These are phyloP conservation scores for Heliornis fulica DNA, from an alignment of 2,113 vertebrate species.

Conservation along the genomic window DNA sequence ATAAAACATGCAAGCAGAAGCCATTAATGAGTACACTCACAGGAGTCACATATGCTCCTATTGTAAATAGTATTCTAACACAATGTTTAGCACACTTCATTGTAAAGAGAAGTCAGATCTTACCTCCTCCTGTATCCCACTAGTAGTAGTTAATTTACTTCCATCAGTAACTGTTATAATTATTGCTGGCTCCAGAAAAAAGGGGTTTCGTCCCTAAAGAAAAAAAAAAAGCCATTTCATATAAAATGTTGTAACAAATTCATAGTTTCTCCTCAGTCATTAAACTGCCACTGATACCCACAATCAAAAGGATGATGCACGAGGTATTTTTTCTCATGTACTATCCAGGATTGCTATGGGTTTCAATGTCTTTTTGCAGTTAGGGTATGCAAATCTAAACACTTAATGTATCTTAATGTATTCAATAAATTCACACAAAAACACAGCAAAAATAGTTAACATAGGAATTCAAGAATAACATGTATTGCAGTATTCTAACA, in stretches of 20 bases:
- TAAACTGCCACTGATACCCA: neutral
- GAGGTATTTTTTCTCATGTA: neutral
- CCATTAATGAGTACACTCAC: neutral
- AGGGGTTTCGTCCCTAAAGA: constrained; percentile 88
- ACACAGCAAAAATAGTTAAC: neutral
- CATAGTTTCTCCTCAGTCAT: neutral
- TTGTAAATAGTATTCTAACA: neutral
- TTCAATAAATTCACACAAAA: neutral
- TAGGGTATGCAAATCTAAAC: neutral
- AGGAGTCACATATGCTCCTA: neutral
- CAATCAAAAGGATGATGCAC: neutral
- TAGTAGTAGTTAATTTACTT: constrained; percentile 87
- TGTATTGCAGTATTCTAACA: neutral
- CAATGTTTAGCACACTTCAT: neutral
- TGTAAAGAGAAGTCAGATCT: constrained; percentile 32
- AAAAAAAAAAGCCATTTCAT: neutral
- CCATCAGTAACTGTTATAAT: constrained; percentile 93
- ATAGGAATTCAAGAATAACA: neutral
- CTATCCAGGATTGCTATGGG: neutral
- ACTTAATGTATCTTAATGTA: neutral
- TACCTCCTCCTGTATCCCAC: constrained; percentile 93
- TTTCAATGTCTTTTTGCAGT: neutral
- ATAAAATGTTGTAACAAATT: neutral
- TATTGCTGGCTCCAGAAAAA: constrained; percentile 92
- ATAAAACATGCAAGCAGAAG: neutral